phyloP scores from a whole-genome alignment of 2,113 vertebrate genomes.

The Tringa solitaria region DNA sequence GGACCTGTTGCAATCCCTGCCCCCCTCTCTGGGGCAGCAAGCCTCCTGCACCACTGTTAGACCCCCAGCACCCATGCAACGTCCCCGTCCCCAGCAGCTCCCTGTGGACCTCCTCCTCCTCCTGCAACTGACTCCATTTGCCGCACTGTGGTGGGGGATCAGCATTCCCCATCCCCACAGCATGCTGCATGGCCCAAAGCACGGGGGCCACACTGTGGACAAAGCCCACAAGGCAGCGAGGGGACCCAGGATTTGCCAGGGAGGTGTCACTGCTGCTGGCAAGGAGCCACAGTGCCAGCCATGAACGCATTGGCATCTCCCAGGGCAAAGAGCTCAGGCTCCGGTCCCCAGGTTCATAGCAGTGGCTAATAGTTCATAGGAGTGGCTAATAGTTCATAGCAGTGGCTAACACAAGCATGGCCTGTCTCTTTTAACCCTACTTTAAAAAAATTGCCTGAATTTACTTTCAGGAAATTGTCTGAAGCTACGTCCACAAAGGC shows the following conservation, averaged over 20 bases:
- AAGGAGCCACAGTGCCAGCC: background rate
- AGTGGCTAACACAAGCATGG: background rate
- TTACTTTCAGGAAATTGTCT: background rate
- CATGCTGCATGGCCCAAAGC: background rate
- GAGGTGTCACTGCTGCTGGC: background rate
- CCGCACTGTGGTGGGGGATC: fast-evolving
- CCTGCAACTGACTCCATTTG: background rate
- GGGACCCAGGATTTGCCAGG: background rate
- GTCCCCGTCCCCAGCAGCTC: background rate
- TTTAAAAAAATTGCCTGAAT: background rate
- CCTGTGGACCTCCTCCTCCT: background rate
- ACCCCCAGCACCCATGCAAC: fast-evolving
- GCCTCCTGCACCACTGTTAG: background rate
- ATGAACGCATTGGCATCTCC: fast-evolving
- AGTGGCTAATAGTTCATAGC: too few species aligned
- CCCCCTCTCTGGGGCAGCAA: background rate
- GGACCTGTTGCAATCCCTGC: background rate
- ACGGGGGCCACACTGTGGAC: background rate
- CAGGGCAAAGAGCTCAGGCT: background rate
- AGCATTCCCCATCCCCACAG: too few species aligned
- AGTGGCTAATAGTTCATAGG: too few species aligned
- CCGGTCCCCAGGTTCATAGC: fast-evolving
- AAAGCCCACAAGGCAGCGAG: background rate
- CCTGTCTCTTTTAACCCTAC: background rate
- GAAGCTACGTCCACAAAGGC: background rate